phyloP scores from a whole-genome alignment of 1,140 invertebrate species.

The Idris sp. region DNA sequence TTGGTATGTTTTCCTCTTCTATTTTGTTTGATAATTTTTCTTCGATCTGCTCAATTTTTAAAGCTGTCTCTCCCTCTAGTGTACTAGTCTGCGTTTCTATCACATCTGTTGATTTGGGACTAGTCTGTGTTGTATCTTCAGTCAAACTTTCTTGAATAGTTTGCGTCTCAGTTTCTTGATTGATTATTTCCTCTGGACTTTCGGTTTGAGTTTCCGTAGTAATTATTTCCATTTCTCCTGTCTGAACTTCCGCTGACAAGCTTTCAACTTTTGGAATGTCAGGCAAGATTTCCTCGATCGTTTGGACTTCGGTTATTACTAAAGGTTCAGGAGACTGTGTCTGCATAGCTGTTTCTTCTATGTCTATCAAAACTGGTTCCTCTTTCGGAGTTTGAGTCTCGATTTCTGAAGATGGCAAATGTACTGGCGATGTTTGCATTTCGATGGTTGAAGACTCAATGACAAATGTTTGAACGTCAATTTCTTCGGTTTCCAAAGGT shows the following conservation, averaged over 20 bases:
- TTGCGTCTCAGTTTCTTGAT: slow-evolving; percentile 67
- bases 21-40: too few species aligned
- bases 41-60: too few species aligned
- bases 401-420: slow-evolving; percentile 45
- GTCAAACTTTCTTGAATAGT: slow-evolving; percentile 54
- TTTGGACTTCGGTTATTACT: slow-evolving; percentile 42
- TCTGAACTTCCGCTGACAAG: slow-evolving; percentile 46
- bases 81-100: slow-evolving; percentile 67
- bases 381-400: slow-evolving; percentile 68
- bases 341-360: slow-evolving; percentile 65
- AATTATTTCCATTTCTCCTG: slow-evolving; percentile 1
- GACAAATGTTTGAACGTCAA: slow-evolving; percentile 65
- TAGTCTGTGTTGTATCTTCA: slow-evolving; percentile 70
- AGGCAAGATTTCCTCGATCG: slow-evolving; percentile 39
- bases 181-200: slow-evolving; percentile 39
- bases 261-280: slow-evolving; percentile 35
- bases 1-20: too few species aligned
- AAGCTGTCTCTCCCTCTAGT: slow-evolving; percentile 61
- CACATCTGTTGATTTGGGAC: slow-evolving; percentile 51
- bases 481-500: slow-evolving; percentile 53
- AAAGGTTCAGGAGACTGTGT: slow-evolving; percentile 55
- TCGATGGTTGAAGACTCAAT: slow-evolving; percentile 38
- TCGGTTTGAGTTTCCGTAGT: slow-evolving; percentile 57
- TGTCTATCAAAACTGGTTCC: slow-evolving; percentile 58
- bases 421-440: slow-evolving; percentile 56